phyloP scores from a whole-genome alignment of 1,140 invertebrate species.

The Patella vulgata region DNA sequence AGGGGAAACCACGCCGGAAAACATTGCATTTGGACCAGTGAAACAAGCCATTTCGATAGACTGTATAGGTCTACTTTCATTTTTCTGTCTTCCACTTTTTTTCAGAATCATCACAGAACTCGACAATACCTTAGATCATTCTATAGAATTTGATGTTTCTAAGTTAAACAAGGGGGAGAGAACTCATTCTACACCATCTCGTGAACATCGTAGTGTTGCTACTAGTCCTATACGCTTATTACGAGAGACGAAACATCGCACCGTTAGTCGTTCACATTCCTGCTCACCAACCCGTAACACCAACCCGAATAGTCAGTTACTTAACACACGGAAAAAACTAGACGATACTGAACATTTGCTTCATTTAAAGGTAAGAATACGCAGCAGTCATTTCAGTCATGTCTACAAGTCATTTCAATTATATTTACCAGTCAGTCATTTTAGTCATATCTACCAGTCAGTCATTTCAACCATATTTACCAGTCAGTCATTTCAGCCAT shows the following conservation, averaged over 20 bases:
- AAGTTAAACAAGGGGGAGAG: slow-evolving; percentile 27
- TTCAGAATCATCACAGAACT: slow-evolving; percentile 31
- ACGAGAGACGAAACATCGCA: background rate
- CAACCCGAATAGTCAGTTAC: slow-evolving; percentile 3
- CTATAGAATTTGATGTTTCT: slow-evolving; percentile 37
- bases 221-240: slow-evolving; percentile 22
- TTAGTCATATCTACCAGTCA: too few relatives aligned
- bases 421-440: too few relatives aligned
- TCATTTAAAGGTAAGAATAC: slow-evolving; percentile 37
- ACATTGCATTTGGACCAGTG: too few relatives aligned
- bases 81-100: too few relatives aligned
- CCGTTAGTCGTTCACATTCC: slow-evolving; percentile 22
- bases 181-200: slow-evolving; percentile 41
- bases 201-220: slow-evolving; percentile 23
- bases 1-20: too few relatives aligned
- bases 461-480: too few relatives aligned
- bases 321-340: slow-evolving; percentile 16
- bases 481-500: too few relatives aligned
- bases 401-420: too few relatives aligned
- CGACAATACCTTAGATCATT: slow-evolving; percentile 15
- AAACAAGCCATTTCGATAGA: too few relatives aligned
- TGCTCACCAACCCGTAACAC: slow-evolving; percentile 24
- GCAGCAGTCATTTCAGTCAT: background rate
- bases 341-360: slow-evolving; percentile 41
- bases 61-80: too few relatives aligned